Conservation (phyloP, 2,113 vertebrate genomes). For the Tenrec ecaudatus region DNA sequence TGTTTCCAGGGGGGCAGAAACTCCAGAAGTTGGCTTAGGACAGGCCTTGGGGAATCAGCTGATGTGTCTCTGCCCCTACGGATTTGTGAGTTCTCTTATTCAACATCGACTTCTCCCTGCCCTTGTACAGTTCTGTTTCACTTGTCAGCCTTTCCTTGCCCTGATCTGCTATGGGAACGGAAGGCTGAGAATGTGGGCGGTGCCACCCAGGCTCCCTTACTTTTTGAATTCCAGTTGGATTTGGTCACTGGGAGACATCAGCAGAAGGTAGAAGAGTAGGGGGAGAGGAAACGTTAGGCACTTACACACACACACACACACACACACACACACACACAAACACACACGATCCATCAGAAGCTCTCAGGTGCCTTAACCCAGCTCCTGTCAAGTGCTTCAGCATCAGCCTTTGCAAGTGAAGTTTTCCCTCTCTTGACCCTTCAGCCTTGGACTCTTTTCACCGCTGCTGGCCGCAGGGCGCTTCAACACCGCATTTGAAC, state of each 20-base stretch:
- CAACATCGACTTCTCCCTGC: not conserved
- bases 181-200: not conserved
- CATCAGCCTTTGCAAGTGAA: not conserved
- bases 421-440: not conserved
- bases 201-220: rapidly evolving
- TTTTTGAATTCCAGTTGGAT: not conserved
- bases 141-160: not conserved
- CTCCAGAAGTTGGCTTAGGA: not conserved
- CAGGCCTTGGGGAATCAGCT: not conserved
- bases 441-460: not conserved
- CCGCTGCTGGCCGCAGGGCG: too few relatives aligned
- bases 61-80: not conserved
- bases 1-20: not conserved
- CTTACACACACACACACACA: too few relatives aligned
- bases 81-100: not conserved
- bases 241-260: not conserved
- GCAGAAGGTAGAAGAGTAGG: not conserved
- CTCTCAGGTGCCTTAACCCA: not conserved
- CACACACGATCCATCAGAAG: not conserved
- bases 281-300: not conserved
- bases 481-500: not conserved
- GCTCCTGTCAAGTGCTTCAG: not conserved
- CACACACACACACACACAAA: too few relatives aligned
- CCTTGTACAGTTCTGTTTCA: not conserved
- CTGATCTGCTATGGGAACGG: not conserved